Base-by-base conservation (phyloP, 2,797 vertebrate species). In the Chiroxiphia lanceolata region DNA sequence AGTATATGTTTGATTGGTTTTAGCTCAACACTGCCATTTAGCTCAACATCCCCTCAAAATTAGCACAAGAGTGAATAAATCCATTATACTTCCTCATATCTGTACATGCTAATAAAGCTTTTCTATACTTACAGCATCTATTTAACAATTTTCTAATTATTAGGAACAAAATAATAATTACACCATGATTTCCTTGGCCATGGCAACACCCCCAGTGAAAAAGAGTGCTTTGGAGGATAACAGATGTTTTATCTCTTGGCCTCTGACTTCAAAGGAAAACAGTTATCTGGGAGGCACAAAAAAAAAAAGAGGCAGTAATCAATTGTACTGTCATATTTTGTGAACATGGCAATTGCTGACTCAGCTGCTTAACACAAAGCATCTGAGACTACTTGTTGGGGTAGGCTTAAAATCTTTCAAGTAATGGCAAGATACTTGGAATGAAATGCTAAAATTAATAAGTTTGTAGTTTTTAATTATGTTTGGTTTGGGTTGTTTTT, bases 261-360 rank as follows among this genome's bases (percentile, higher is more conserved):
- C 91, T 97, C 69, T 90, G 90, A 94, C 83, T 95, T 96, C 59
- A 83, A 95, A 97, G 79, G 74, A 86, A 92, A 94, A 91, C 90
- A 95, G 91, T 94, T 96, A 92, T 63, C 74, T 87, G 31, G 15
- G 83, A 96, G 83, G 80, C 1, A 44, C 54, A 4, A 91, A 54
- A 94, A 8, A 40, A 48, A 57, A 94, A 50, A 93, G 81, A 82
- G 33, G 54, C 50, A 89, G 95, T 72, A 91, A 96, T 93, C 59
- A 97, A 94, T 95, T 94, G 85, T 93, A 82, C 67, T 94, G 70
- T 90, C 94, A 94, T 95, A 85, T 61, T 94, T 85, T 88, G 72
- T 91, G 87, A 91, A 75, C 72, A 29, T 65, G 36, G 76, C 75
- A 91, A 63, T 56, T 76, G 96, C 81, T 90, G 92, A 91, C 83